Conservation (phyloP, 1,140 invertebrate species). For the Solenopsis invicta region DNA sequence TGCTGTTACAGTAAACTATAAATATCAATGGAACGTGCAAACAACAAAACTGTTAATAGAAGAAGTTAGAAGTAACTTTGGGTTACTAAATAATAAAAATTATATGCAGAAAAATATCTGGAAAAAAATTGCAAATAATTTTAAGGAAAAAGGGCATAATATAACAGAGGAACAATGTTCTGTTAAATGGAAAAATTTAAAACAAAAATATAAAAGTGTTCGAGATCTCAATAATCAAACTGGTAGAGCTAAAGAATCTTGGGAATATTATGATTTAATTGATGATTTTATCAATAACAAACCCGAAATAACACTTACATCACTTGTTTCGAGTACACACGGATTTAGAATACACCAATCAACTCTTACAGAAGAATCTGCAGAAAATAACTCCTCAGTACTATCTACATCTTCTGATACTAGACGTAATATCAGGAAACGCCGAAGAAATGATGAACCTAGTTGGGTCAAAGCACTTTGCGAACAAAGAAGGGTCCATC, state of each 20-base stretch:
- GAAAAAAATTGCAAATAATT: slow-evolving; percentile 12
- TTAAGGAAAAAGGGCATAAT: not conserved
- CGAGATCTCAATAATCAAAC: slow-evolving; percentile 16
- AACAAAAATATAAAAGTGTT: slow-evolving; percentile 3
- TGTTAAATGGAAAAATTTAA: slow-evolving; percentile 30
- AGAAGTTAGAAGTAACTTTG: not conserved
- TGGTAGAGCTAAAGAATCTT: slow-evolving; percentile 5
- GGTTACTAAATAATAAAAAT: not conserved
- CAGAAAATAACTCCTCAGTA: too few species aligned
- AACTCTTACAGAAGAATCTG: too few species aligned
- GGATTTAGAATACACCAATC: slow-evolving; percentile 2
- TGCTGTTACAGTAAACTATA: slow-evolving; percentile 10
- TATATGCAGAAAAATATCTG: not conserved
- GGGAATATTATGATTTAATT: slow-evolving; percentile 27
- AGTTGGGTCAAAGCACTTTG: too few species aligned
- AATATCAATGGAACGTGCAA: not conserved
- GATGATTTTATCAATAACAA: not conserved
- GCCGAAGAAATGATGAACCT: too few species aligned
- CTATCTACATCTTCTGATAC: too few species aligned
- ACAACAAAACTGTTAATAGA: slow-evolving; percentile 23
- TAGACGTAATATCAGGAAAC: too few species aligned
- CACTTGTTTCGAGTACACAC: slow-evolving; percentile 24
- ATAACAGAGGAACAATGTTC: slow-evolving; percentile 5
- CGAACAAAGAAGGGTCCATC: too few species aligned
- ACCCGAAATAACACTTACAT: not conserved